These are phyloP conservation scores for Callitettix versicolor DNA, from an alignment of 1,140 invertebrate species.

Conservation along the genomic window DNA sequence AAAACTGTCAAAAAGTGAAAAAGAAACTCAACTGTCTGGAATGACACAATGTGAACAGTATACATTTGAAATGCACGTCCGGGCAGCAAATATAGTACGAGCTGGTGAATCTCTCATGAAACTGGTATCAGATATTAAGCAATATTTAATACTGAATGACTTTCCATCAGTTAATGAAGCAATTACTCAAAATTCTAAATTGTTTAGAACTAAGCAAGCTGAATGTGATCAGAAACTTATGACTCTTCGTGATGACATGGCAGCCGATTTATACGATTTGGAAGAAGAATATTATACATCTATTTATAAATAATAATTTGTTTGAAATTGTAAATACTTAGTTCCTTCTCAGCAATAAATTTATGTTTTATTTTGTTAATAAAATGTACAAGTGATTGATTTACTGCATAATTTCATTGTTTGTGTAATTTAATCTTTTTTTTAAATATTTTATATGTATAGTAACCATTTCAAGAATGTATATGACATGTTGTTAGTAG, in stretches of 20 bases:
- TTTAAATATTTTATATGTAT: too few species aligned
- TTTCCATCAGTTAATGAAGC: conserved; percentile 95
- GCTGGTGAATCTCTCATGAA: conserved; percentile 95
- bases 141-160: conserved; percentile 92
- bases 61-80: conserved; percentile 92
- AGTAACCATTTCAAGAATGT: too few species aligned
- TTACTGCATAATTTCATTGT: too few species aligned
- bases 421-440: too few species aligned
- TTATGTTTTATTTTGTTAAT: too few species aligned
- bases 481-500: too few species aligned
- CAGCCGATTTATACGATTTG: conserved; percentile 86
- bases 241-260: conserved; percentile 86
- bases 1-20: conserved; percentile 85
- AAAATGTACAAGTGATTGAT: too few species aligned
- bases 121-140: conserved; percentile 90
- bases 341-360: too few species aligned
- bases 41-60: conserved; percentile 89
- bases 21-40: conserved; percentile 75
- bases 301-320: conserved; percentile 61
- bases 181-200: conserved; percentile 79
- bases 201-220: conserved; percentile 78
- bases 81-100: conserved; percentile 85
- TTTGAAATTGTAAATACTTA: background rate
- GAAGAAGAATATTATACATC: conserved; percentile 98
- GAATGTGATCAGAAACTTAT: conserved; percentile 91